phyloP scores from a whole-genome alignment of 2,888 invertebrate genomes.

The Dolichopus griseipennis region DNA sequence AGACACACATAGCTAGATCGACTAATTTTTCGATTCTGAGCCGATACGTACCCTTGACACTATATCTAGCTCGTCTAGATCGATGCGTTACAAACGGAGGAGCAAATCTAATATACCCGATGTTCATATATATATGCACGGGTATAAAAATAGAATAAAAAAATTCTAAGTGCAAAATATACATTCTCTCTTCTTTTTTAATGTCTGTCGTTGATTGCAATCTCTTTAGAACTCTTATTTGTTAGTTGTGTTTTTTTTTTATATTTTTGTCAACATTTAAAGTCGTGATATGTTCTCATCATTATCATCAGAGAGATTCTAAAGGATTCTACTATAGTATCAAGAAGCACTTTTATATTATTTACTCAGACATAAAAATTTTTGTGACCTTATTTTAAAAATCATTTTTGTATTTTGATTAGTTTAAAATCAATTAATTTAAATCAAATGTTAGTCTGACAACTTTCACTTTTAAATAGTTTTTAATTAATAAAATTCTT shows the following conservation, averaged over 20 bases:
- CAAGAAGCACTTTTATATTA: constrained; percentile 1
- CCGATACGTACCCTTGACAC: too few relatives aligned
- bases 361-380: constrained; percentile 1
- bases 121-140: too few relatives aligned
- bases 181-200: not conserved
- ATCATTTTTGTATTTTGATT: too few relatives aligned
- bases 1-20: too few relatives aligned
- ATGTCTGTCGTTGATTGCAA: constrained; percentile 1
- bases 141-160: not conserved
- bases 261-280: not conserved
- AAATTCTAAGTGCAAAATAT: not conserved
- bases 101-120: too few relatives aligned
- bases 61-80: too few relatives aligned
- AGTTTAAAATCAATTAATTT: too few relatives aligned
- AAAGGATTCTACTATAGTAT: not conserved
- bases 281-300: not conserved
- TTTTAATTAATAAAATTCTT: too few relatives aligned
- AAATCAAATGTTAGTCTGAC: too few relatives aligned
- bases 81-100: too few relatives aligned
- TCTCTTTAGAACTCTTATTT: not conserved
- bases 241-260: not conserved
- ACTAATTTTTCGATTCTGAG: too few relatives aligned
- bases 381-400: constrained; percentile 1
- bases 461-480: too few relatives aligned
- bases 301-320: not conserved